Conservation (phyloP, 2,888 invertebrate species). For the Idaea dimidiata region DNA sequence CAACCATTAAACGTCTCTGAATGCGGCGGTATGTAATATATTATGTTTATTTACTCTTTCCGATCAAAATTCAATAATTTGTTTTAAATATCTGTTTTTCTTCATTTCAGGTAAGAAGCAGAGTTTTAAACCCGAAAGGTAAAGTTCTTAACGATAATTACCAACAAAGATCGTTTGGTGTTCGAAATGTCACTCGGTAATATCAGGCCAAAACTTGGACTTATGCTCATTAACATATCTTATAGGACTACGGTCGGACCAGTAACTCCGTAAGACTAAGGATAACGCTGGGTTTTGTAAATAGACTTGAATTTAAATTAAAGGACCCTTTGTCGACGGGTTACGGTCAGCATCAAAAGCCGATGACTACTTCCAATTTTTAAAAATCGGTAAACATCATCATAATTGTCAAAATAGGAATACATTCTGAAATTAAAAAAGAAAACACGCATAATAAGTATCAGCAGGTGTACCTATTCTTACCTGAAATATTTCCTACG, state of each 20-base stretch:
- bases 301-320: constrained; percentile 28
- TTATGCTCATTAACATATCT: constrained; percentile 39
- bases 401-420: no score
- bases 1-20: no score
- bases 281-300: constrained; percentile 23
- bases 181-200: constrained; percentile 29
- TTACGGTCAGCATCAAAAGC: background rate
- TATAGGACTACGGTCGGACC: constrained; percentile 34
- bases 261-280: constrained; percentile 23
- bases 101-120: constrained; percentile 16
- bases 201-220: constrained; percentile 20
- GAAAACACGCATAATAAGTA: no score
- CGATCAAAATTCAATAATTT: background rate
- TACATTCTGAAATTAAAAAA: no score
- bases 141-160: background rate
- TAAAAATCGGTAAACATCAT: no score
- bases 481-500: no score
- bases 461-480: no score
- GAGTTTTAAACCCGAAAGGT: background rate
- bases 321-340: constrained; percentile 14
- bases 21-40: no score
- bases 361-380: no score
- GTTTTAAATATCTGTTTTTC: constrained; percentile 1
- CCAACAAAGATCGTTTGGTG: constrained; percentile 19
- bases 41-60: no score